Conservation (phyloP, 2,797 vertebrate species). For the Ciconia nigra region DNA sequence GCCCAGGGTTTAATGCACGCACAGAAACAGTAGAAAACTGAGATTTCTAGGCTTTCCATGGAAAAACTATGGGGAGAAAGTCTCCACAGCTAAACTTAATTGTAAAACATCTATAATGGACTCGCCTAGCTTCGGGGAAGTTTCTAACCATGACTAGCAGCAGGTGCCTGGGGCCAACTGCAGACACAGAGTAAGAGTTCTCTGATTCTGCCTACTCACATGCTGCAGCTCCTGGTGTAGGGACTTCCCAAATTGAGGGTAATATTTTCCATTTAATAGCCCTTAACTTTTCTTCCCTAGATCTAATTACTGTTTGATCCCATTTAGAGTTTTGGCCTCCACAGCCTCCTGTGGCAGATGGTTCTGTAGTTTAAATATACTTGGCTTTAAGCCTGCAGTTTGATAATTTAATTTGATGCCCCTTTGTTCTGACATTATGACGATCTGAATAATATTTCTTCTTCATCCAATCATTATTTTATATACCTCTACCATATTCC, state of each 20-base stretch:
- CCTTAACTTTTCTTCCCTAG: background rate
- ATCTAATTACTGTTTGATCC: background rate
- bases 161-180: background rate
- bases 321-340: background rate
- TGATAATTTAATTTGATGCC: background rate
- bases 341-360: background rate
- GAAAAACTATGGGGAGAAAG: background rate
- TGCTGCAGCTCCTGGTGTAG: background rate
- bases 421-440: background rate
- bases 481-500: background rate
- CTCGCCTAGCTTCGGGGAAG: fast-evolving
- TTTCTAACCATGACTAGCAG: background rate
- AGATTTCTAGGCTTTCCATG: background rate
- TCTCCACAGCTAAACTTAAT: background rate
- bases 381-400: background rate
- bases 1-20: background rate
- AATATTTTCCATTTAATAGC: background rate
- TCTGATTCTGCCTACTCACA: background rate
- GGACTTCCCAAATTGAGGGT: background rate
- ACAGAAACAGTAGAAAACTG: background rate
- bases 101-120: background rate
- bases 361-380: background rate
- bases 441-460: background rate
- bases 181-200: background rate
- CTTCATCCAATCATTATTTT: background rate